phyloP scores from a whole-genome alignment of 2,797 vertebrate species.

The Mormyrus proboscirostris region DNA sequence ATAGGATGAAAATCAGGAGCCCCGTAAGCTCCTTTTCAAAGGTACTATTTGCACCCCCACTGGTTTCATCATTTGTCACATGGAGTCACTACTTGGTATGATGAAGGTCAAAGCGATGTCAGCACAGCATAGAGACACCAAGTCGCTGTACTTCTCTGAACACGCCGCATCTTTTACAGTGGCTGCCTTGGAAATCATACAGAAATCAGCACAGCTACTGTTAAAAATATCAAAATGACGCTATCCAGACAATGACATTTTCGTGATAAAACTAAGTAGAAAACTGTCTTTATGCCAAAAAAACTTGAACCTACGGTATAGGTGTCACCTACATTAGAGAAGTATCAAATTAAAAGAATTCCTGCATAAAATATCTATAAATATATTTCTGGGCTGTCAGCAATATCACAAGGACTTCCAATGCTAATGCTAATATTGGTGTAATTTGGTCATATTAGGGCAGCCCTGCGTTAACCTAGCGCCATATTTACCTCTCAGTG shows the following conservation, averaged over 20 bases:
- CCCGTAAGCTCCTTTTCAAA: neutral
- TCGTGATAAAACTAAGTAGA: neutral
- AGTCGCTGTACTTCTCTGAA: neutral
- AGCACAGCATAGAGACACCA: neutral
- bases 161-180: neutral
- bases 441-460: neutral
- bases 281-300: neutral
- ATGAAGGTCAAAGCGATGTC: neutral
- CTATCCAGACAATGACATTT: neutral
- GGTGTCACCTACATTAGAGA: neutral
- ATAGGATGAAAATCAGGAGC: neutral
- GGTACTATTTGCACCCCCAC: neutral
- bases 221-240: conserved; percentile 2
- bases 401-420: neutral
- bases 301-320: neutral
- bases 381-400: neutral
- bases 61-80: neutral
- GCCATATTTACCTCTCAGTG: neutral
- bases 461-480: no score
- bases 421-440: neutral
- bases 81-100: neutral
- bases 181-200: neutral
- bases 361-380: neutral
- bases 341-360: neutral
- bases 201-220: neutral